Base-by-base conservation (phyloP, 53 echinoderm and acorn worm species). In the Paracentrotus lividus region DNA sequence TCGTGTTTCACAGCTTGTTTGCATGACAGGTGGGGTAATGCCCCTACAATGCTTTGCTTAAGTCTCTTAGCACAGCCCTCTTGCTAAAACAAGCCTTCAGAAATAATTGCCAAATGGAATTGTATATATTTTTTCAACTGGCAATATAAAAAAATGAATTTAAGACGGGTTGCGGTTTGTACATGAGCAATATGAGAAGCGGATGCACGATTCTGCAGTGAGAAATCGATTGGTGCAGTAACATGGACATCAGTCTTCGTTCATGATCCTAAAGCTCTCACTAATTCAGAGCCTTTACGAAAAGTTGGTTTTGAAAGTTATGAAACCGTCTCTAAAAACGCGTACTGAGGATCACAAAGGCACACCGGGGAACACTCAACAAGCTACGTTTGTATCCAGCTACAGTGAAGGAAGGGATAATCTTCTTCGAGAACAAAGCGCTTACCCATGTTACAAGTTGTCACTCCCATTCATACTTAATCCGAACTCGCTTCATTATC, bases 11-110 rank as follows among this genome's bases (percentile, higher is more conserved):
- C 20, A 5, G 38, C 72, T n/a, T n/a, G n/a, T n/a, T n/a, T 72
- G 72, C n/a, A 32, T 72, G 72, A 72, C 72, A 72, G 72, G 72
- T 72, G 72, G 72, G 40, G 72, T 72, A 72, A 72, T 36, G 38
- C 64, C 18, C 64, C n/a, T n/a, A n/a, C 29, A 9, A 29, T 9
- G 16, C 20, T n/a, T n/a, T 54, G 54, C 61, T 72, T 72, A 40
- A 72, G n/a, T 72, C 38, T 36, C 72, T 72, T 38, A 72, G 40
- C 36, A n/a, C 72, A 72, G 72, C 72, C 72, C 40, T 40, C 72
- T 40, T 4, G 36, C 38, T 40, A 15, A 72, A 57, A 72, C 72
- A 40, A 18, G 5, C 72, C n/a, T n/a, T 72, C 38, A 72, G 18
- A 69, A 38, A 64, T 20, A 21, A 67, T 32, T 31, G n/a, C 13